phyloP scores from a whole-genome alignment of 2,797 vertebrate species.

The Taenioides sp. region DNA sequence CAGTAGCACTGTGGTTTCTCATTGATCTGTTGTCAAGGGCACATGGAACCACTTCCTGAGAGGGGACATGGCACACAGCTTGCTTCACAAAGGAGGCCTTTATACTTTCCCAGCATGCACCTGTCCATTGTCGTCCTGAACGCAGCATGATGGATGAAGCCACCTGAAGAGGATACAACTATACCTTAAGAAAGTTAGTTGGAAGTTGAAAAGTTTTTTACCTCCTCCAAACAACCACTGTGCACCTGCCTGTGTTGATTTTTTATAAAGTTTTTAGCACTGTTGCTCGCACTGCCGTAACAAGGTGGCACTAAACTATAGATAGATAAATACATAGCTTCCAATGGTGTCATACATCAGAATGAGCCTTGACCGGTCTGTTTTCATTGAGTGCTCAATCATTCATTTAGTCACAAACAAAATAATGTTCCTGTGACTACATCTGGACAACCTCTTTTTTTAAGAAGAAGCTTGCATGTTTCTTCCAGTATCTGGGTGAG shows the following conservation, averaged over 20 bases:
- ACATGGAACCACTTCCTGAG: conserved; percentile 57
- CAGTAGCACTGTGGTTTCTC: conserved; percentile 24
- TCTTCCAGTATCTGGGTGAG: too few species aligned
- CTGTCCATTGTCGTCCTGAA: conserved; percentile 56
- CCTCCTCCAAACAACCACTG: not conserved
- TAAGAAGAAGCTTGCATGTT: too few species aligned
- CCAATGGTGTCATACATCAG: not conserved
- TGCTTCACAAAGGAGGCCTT: conserved; percentile 39
- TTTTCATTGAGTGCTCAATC: not conserved
- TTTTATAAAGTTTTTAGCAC: not conserved
- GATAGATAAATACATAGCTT: not conserved
- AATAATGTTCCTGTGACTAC: not conserved
- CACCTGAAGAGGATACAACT: conserved; percentile 34
- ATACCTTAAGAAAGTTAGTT: not conserved
- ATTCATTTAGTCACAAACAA: not conserved
- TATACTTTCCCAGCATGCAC: conserved; percentile 58
- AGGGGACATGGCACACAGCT: conserved; percentile 54
- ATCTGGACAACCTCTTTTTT: not conserved
- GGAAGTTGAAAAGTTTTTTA: not conserved
- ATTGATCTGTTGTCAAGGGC: conserved; percentile 65
- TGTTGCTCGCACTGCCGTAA: too few species aligned
- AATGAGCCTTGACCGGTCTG: not conserved
- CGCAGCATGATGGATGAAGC: conserved; percentile 52
- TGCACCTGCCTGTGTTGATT: not conserved
- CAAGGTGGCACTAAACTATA: too few species aligned